Conservation (phyloP, 2,888 invertebrate genomes). For the Cantharis lateralis region DNA sequence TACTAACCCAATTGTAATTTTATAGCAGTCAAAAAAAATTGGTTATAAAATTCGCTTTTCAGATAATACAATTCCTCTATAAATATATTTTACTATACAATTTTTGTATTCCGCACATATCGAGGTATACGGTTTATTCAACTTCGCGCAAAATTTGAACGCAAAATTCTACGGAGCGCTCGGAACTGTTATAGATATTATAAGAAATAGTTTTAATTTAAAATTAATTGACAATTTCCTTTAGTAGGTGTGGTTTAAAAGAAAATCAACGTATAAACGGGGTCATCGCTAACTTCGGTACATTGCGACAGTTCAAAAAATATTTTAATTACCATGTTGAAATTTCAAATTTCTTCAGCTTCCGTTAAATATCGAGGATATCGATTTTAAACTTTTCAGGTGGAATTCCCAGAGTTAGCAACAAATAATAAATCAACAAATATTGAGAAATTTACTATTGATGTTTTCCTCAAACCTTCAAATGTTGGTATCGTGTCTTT, state of each 20-base stretch:
- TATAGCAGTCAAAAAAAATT: neutral
- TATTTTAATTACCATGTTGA: neutral
- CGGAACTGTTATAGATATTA: neutral
- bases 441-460: too few relatives aligned
- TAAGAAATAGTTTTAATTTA: neutral
- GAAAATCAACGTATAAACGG: neutral
- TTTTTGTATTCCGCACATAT: neutral
- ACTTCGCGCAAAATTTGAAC: neutral
- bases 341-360: neutral
- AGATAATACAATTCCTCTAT: neutral
- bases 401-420: neutral
- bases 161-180: neutral
- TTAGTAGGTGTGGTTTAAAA: neutral
- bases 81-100: neutral
- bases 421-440: neutral
- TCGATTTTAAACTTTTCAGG: neutral
- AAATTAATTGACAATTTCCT: slow-evolving; percentile 1
- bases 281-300: neutral
- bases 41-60: neutral
- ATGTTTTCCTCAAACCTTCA: too few relatives aligned
- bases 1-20: neutral
- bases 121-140: neutral
- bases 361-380: neutral
- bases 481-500: too few relatives aligned
- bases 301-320: neutral